These are phyloP conservation scores for Pyrrhosoma nymphula DNA, from an alignment of 2,888 invertebrate genomes.

Conservation along the genomic window DNA sequence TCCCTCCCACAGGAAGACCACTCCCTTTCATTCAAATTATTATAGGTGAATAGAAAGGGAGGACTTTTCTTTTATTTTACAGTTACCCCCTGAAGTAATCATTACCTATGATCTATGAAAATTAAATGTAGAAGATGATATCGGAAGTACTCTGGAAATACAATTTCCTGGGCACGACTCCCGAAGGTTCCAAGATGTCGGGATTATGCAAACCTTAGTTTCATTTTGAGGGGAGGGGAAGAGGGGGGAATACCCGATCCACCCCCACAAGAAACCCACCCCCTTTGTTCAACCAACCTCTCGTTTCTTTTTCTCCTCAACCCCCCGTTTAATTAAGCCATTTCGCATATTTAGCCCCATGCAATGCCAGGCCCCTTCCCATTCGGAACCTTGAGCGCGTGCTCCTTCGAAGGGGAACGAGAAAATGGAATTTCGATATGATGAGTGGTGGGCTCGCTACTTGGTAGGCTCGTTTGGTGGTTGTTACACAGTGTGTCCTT, in stretches of 20 bases:
- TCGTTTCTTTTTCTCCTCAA: neutral
- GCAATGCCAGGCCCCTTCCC: neutral
- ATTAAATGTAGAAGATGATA: too few species aligned
- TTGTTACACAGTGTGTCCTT: neutral
- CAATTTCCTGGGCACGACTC: too few species aligned
- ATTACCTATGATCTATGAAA: too few species aligned
- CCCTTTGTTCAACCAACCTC: neutral
- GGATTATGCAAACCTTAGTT: too few species aligned
- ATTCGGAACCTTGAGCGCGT: neutral
- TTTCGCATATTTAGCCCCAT: constrained; percentile 43
- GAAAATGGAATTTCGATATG: neutral
- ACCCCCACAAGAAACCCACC: neutral
- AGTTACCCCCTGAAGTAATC: too few species aligned
- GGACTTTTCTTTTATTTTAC: too few species aligned
- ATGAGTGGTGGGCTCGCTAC: neutral
- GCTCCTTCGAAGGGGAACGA: neutral
- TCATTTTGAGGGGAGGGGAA: neutral
- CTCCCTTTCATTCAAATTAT: too few species aligned
- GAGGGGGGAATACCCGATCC: neutral
- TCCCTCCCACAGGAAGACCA: neutral
- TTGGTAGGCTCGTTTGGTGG: neutral
- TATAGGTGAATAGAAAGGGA: too few species aligned
- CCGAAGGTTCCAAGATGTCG: too few species aligned
- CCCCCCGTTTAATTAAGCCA: constrained; percentile 20
- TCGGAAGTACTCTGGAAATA: too few species aligned